Conservation (phyloP, 2,797 vertebrate species). For the Brotula barbata region DNA sequence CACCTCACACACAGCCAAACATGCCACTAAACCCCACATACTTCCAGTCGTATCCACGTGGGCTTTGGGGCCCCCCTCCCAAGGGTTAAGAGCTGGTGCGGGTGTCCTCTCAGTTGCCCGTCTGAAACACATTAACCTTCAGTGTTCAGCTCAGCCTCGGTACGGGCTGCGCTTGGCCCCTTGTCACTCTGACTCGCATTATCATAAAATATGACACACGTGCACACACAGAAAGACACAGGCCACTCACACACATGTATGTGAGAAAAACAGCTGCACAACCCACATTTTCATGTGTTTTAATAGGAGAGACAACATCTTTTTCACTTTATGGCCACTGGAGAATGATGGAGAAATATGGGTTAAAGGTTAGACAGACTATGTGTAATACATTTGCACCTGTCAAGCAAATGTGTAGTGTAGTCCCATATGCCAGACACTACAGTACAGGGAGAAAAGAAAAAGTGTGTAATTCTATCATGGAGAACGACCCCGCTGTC, state of each 20-base stretch:
- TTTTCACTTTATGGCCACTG: constrained; percentile 37
- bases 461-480: constrained; percentile 62
- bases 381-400: constrained; percentile 69
- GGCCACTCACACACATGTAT: constrained; percentile 55
- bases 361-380: constrained; percentile 80
- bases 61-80: constrained; percentile 33
- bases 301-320: constrained; percentile 79
- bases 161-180: constrained; percentile 56
- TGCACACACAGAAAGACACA: not conserved
- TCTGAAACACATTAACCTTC: constrained; percentile 72
- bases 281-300: constrained; percentile 79
- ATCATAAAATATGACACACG: constrained; percentile 66
- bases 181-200: constrained; percentile 55
- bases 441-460: constrained; percentile 51
- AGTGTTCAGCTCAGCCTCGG: constrained; percentile 13
- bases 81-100: constrained; percentile 76
- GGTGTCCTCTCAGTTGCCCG: constrained; percentile 49
- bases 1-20: constrained; percentile 36
- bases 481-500: constrained; percentile 61
- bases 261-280: constrained; percentile 83
- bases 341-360: constrained; percentile 50
- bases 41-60: constrained; percentile 33
- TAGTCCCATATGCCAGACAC: constrained; percentile 57
- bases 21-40: constrained; percentile 34
- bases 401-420: constrained; percentile 55